Conservation (phyloP, 2,797 vertebrate species). For the Champsocephalus gunnari region DNA sequence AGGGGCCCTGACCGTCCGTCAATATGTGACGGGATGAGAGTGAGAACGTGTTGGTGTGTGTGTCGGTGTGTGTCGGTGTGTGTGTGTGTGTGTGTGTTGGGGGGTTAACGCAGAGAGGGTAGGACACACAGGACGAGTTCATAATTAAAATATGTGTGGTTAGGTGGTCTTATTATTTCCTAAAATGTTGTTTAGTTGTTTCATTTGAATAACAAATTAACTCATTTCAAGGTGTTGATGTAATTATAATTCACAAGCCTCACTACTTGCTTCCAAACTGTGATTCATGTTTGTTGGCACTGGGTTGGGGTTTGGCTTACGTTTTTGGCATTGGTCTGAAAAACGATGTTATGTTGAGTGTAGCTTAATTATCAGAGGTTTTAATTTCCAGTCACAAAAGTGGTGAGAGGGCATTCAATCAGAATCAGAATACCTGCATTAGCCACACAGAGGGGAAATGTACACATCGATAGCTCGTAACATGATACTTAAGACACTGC, state of each 20-base stretch:
- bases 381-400: neutral
- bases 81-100: too few species aligned
- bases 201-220: neutral
- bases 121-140: too few species aligned
- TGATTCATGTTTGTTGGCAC: neutral
- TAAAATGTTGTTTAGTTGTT: conserved; percentile 3
- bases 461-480: too few species aligned
- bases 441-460: too few species aligned
- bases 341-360: neutral
- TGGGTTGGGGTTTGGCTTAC: neutral
- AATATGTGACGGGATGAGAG: too few species aligned
- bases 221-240: neutral
- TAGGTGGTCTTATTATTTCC: neutral
- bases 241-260: neutral
- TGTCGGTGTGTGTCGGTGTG: too few species aligned
- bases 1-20: too few species aligned
- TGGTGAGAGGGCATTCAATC: neutral
- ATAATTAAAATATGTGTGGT: neutral
- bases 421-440: too few species aligned
- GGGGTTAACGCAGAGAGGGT: neutral
- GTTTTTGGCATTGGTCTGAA: neutral
- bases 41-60: too few species aligned
- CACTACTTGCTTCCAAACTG: neutral
- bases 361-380: neutral
- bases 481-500: too few species aligned